Base-by-base conservation (phyloP, 2,113 vertebrate species). In the Apeltes quadracus region DNA sequence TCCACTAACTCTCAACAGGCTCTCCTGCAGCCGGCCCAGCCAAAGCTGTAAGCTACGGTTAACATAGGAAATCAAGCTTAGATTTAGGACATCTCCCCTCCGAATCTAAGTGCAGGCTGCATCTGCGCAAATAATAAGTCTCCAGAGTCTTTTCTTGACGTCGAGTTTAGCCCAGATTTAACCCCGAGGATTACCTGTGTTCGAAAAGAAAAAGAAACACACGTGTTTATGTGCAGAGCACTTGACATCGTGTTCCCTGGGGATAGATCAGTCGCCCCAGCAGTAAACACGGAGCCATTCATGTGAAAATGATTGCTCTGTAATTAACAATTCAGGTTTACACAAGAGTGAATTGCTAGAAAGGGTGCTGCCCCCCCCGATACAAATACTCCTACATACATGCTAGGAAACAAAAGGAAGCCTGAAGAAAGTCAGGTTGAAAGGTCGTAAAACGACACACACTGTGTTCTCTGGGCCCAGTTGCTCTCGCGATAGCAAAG, bases 1-100 rank as follows among this genome's bases (percentile, higher is more conserved):
- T 90, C 89, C 87, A 89, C 88, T 90, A 93, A 94, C 91, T 90
- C 89, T 92, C 91, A 89, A 91, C 91, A 91, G 90, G 88, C 92
- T 92, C 90, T 89, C 84, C 89, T 85, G 84, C 85, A 89, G 86
- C 83, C 86, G 68, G 80, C 87, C 84, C 82, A 85, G 90, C 86
- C 81, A 78, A 77, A 29, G 89, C 87, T 92, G 91, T 92, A 93
- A 94, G 93, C 90, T 90, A 89, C 83, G 14, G 88, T 90, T 91
- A 93, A 91, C 90, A 90, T 89, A 83, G 87, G 78, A 89, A 92
- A 93, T 90, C 88, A 90, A 87, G 89, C 89, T 78, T 83, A 75
- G 87, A 89, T 91, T 92, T 90, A 90, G 91, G 88, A 85, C 89
- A 87, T 89, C 87, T 88, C 70, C 72, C 22, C 85, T 78, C 83